Evolutionary conservation across 2,113 vertebrate species (phyloP), one percentile per base, ranked within the genome.

Genomic region (Recurvirostra avosetta): DNA sequence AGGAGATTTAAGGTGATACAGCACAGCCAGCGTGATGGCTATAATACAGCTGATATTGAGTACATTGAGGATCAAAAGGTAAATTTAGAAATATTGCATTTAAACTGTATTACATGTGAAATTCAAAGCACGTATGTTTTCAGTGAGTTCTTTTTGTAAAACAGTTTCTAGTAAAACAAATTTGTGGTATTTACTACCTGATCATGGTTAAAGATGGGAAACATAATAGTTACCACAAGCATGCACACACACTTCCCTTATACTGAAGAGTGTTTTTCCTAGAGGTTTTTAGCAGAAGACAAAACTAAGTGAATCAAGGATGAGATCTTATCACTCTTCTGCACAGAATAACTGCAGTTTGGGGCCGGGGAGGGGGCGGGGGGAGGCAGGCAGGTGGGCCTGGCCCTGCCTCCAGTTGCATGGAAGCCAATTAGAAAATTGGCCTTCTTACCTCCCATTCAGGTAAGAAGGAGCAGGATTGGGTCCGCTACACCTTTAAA

Each of bases 21-120:
- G 70, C 98, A 98, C 93, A 97, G 98, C 93, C 98, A 98, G 55
- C 94, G 98, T 6, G 98, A 99, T 91, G 98, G 98, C 59, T 99
- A 99, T 80, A 98, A 98, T 36, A 98, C 98, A 41, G 98, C 98
- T 0, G 98, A 99, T 63, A 98, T 99, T 26, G 98, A 99, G 83
- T 99, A 98, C 82, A 98, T 99, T 40, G 98, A 98, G 93, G 98
- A 99, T 96, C 96, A 98, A 72, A 98, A 98, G 97, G 98, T 99
- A 89, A 92, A 88, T 55, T 43, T 41, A 70, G 66, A 61, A 88
- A 32, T 36, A 32, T 3, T 90, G 82, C 1, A 34, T 63, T 80
- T 84, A 27, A 85, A 32, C 23, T 2, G 0, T 52, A 38, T 41
- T 55, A 22, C 8, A 3, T 56, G 21, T 49, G 40, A 81, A 71